A percentile compares a stretch with the other conserved stretches of the same genome.
Conservation (phyloP, 2,888 invertebrate genomes). For the Dryococelus australis region DNA sequence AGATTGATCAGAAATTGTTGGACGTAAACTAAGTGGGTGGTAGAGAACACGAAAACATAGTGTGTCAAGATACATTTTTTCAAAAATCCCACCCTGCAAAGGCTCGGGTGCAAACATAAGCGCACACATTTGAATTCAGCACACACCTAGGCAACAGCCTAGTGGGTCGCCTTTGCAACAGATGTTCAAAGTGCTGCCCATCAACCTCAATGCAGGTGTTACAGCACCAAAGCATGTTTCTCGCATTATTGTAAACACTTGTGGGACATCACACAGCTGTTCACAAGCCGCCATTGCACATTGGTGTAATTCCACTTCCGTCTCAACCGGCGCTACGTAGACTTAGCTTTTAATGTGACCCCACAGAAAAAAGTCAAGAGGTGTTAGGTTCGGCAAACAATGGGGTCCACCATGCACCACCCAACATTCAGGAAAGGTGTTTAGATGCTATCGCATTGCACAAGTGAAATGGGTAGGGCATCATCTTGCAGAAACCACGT, state of each 20-base stretch:
- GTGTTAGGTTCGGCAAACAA: neutral
- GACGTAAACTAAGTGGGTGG: no score
- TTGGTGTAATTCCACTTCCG: neutral
- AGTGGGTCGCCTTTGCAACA: neutral
- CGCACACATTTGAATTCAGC: no score
- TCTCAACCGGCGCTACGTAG: neutral
- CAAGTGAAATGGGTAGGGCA: neutral
- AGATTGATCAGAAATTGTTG: no score
- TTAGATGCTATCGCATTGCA: neutral
- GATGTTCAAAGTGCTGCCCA: neutral
- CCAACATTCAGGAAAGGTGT: neutral
- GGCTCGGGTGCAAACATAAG: no score
- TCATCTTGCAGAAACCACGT: neutral
- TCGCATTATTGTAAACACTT: neutral
- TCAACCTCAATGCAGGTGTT: neutral
- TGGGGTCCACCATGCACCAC: neutral
- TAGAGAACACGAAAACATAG: no score
- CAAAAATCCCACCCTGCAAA: no score
- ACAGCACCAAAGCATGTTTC: neutral
- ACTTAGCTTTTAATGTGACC: neutral
- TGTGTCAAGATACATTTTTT: no score
- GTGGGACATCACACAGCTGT: neutral
- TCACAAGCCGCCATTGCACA: neutral
- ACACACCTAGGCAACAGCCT: no score
- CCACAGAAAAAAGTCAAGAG: neutral